phyloP scores from a whole-genome alignment of 1,140 invertebrate genomes.

The Drosophila cardini region DNA sequence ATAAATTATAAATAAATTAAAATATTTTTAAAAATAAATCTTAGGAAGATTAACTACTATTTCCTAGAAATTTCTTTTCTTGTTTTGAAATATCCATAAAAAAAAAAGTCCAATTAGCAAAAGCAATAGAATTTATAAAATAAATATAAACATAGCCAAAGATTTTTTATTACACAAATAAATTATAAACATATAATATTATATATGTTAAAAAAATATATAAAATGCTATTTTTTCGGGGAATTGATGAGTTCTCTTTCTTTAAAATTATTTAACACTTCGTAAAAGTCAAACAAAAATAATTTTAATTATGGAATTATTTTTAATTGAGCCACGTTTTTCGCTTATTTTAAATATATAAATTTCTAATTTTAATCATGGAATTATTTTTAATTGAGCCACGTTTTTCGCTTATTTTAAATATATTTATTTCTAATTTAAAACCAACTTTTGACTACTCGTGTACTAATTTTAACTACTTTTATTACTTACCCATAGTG shows the following conservation, averaged over 20 bases:
- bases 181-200: neutral
- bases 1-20: constrained; percentile 8
- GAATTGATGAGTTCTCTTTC: too few species aligned
- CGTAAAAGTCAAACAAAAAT: too few species aligned
- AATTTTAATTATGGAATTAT: too few species aligned
- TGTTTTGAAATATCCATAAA: too few species aligned
- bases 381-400: too few species aligned
- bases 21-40: constrained; percentile 2
- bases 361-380: too few species aligned
- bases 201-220: neutral
- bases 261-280: too few species aligned
- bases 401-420: neutral
- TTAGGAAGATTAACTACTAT: neutral
- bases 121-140: neutral
- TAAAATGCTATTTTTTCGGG: neutral
- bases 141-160: neutral
- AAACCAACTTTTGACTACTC: too few species aligned
- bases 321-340: too few species aligned
- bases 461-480: neutral
- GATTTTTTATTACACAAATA: neutral
- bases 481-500: constrained; percentile 49
- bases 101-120: neutral
- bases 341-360: too few species aligned
- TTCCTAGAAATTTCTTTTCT: constrained; percentile 1
- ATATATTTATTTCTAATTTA: neutral